phyloP scores from a whole-genome alignment of 2,888 invertebrate species.

The Opisthograptis luteolata region DNA sequence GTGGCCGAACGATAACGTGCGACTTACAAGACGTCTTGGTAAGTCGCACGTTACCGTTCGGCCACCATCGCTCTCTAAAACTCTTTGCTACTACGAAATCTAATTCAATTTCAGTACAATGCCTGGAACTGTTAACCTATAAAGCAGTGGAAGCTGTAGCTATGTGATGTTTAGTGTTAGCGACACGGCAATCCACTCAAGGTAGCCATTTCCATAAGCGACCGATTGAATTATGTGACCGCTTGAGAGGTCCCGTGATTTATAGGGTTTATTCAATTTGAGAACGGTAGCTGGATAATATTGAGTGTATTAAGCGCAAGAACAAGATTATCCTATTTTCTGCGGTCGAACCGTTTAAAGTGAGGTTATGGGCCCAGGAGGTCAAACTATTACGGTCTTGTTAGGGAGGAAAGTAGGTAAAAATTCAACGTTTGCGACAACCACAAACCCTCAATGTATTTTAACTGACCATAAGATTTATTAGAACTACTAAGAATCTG shows the following conservation, averaged over 20 bases:
- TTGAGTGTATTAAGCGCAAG: not conserved
- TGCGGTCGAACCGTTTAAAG: not conserved
- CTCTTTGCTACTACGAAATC: too few species aligned
- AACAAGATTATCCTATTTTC: not conserved
- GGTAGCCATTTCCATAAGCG: conserved; percentile 43
- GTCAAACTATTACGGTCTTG: not conserved
- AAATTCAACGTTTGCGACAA: too few species aligned
- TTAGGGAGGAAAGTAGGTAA: too few species aligned
- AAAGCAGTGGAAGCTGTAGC: not conserved
- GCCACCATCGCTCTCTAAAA: too few species aligned
- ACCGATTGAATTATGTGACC: conserved; percentile 53
- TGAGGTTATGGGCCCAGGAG: not conserved
- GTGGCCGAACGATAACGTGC: too few species aligned
- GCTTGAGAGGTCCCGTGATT: conserved; percentile 51
- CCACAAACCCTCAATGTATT: too few species aligned
- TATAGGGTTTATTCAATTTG: conserved; percentile 45
- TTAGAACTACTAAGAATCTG: not conserved
- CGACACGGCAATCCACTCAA: conserved; percentile 51
- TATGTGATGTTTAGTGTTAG: conserved; percentile 6
- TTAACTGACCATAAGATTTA: too few species aligned
- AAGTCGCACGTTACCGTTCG: too few species aligned
- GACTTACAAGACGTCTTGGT: too few species aligned
- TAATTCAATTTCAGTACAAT: too few species aligned
- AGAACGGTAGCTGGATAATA: conserved; percentile 10
- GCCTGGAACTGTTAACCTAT: too few species aligned